Base-by-base conservation (phyloP, 2,888 invertebrate species). In the Rapana venosa region DNA sequence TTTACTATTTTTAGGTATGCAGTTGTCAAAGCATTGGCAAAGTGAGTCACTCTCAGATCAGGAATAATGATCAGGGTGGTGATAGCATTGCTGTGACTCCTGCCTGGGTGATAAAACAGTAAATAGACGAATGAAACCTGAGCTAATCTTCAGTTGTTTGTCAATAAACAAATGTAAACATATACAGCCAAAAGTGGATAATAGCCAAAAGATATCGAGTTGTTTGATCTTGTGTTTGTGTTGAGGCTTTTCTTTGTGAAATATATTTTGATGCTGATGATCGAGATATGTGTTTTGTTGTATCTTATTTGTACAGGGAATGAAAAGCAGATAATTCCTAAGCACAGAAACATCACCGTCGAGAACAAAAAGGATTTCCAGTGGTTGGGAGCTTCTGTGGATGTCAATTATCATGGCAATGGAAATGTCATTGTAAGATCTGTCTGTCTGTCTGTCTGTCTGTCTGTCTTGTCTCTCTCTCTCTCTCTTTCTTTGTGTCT, bases 361-460 rank as follows among this genome's bases (percentile, higher is more conserved):
- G 88, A 88, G 5, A 93, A 93, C 89, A 93, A 92, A 30, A 94
- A 93, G 90, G 90, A 93, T 74, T 91, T 93, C 58, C 92, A 93
- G 84, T 93, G 93, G 93, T 88, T 94, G 15, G 94, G 94, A 13
- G 93, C 93, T 15, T 92, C 93, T 2, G 81, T 94, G 13, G 92
- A 93, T 56, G 90, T 93, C 32, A 92, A 92, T 32, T 56, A 90
- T 20, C 36, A 91, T 66, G 92, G 91, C 0, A 87, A 92, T 32
- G 89, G 88, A 66, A 90, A 90, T 35, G 92, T 94, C 30, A 91
- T 92, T 85, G 94, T 94, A 30, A 89, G 85, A 20, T 8, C 11
- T 89, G 2, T 70, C 56, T 66, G 26, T 66, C 15, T 88, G 22
- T 58, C 79, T 81, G 30, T 61, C 86, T 32, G 13, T 61, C 66